Evolutionary conservation across 2,797 vertebrate species (phyloP).

Genomic region (Muscicapa comitata): DNA sequence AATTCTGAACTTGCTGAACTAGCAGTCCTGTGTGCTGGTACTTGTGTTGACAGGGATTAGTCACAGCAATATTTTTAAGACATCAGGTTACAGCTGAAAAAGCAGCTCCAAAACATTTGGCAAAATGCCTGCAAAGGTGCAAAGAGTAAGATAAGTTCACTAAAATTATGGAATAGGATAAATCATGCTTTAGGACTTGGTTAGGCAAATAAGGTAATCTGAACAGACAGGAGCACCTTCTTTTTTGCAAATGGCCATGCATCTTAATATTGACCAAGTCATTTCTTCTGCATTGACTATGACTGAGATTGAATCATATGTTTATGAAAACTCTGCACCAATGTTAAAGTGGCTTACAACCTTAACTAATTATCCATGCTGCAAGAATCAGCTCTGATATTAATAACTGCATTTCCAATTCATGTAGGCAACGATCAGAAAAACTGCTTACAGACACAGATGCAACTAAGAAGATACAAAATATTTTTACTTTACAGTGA

Average conservation of each 20-base stretch:
- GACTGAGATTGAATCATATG: not conserved
- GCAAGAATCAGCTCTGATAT: not conserved
- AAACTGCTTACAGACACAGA: not conserved
- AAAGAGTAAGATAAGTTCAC: not conserved
- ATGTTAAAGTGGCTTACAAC: not conserved
- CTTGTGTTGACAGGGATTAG: not conserved
- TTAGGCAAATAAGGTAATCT: not conserved
- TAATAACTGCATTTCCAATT: not conserved
- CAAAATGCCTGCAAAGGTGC: not conserved
- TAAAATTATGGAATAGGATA: not conserved
- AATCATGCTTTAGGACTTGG: not conserved
- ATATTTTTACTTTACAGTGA: not conserved
- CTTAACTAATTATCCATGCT: not conserved
- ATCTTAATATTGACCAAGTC: not conserved
- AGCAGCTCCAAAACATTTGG: not conserved
- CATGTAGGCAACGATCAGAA: not conserved
- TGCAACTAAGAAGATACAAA: not conserved
- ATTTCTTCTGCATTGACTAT: not conserved
- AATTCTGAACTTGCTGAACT: not conserved
- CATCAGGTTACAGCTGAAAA: not conserved
- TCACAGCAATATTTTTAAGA: not conserved
- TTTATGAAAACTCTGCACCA: not conserved
- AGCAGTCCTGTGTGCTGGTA: not conserved
- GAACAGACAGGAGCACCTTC: not conserved
- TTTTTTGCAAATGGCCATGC: not conserved